A percentile compares a stretch with the other conserved stretches of the same genome.
phyloP scores from a whole-genome alignment of 2,888 invertebrate genomes.

The Lepidochitona cinerea region DNA sequence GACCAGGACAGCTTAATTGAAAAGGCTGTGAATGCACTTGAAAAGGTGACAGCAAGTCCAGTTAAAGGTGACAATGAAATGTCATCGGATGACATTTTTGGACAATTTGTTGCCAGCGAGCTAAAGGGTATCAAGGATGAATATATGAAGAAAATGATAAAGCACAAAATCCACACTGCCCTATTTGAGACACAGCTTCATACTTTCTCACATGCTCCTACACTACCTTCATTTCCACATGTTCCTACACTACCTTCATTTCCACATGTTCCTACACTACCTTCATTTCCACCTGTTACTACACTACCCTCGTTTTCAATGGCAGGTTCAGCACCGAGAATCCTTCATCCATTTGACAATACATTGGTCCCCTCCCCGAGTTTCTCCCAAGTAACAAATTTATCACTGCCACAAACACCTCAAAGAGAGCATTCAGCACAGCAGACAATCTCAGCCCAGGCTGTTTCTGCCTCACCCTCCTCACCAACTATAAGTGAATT shows the following conservation, averaged over 20 bases:
- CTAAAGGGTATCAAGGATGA: neutral
- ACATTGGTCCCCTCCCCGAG: neutral
- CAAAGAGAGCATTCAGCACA: neutral
- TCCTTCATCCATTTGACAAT: neutral
- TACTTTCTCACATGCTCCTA: too few species aligned
- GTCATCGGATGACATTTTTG: neutral
- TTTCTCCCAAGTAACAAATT: neutral
- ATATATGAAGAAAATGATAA: neutral
- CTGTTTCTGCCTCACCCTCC: neutral
- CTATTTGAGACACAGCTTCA: conserved; percentile 1
- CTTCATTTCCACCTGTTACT: neutral
- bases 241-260: neutral
- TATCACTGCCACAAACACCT: neutral
- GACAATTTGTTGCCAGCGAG: neutral
- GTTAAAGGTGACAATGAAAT: neutral
- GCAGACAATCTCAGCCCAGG: neutral
- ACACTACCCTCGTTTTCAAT: neutral
- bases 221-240: neutral
- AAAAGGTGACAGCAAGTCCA: neutral
- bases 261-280: too few species aligned
- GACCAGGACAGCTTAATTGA: neutral
- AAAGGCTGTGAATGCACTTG: neutral
- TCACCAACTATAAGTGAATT: neutral
- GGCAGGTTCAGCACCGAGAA: neutral
- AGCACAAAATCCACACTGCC: neutral